phyloP scores from a whole-genome alignment of 2,797 vertebrate species.

The Echiichthys vipera region DNA sequence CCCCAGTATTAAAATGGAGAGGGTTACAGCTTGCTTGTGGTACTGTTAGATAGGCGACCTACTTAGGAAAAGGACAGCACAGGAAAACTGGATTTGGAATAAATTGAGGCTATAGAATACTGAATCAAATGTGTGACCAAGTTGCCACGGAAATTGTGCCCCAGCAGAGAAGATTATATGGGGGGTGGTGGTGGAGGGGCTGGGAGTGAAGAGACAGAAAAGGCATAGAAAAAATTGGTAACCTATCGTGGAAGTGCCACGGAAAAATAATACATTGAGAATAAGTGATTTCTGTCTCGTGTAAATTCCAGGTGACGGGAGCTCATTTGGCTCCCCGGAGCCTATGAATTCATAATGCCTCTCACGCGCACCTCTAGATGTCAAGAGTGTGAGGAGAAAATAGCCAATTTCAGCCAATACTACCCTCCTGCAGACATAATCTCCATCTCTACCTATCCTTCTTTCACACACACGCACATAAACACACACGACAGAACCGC shows the following conservation, averaged over 20 bases:
- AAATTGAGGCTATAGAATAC: slow-evolving; percentile 59
- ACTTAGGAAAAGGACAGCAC: slow-evolving; percentile 55
- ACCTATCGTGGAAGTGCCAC: slow-evolving; percentile 60
- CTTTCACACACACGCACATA: slow-evolving; percentile 29
- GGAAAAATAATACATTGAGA: slow-evolving; percentile 69
- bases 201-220: background rate
- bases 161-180: slow-evolving; percentile 55
- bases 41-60: slow-evolving; percentile 58
- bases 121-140: slow-evolving; percentile 67
- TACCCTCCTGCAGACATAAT: slow-evolving; percentile 46
- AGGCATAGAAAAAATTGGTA: slow-evolving; percentile 21
- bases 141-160: slow-evolving; percentile 54
- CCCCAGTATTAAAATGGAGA: slow-evolving; percentile 31
- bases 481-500: slow-evolving; percentile 7
- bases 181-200: too few species aligned
- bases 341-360: slow-evolving; percentile 78
- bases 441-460: slow-evolving; percentile 51
- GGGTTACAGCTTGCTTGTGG: slow-evolving; percentile 32
- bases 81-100: slow-evolving; percentile 59
- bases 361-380: slow-evolving; percentile 50
- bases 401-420: slow-evolving; percentile 70
- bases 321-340: slow-evolving; percentile 73
- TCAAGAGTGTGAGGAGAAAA: slow-evolving; percentile 59
- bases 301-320: slow-evolving; percentile 73
- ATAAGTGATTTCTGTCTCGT: slow-evolving; percentile 74